Evolutionary conservation across 1,140 invertebrate genomes (phyloP).

Genomic region (Asobara japonica): DNA sequence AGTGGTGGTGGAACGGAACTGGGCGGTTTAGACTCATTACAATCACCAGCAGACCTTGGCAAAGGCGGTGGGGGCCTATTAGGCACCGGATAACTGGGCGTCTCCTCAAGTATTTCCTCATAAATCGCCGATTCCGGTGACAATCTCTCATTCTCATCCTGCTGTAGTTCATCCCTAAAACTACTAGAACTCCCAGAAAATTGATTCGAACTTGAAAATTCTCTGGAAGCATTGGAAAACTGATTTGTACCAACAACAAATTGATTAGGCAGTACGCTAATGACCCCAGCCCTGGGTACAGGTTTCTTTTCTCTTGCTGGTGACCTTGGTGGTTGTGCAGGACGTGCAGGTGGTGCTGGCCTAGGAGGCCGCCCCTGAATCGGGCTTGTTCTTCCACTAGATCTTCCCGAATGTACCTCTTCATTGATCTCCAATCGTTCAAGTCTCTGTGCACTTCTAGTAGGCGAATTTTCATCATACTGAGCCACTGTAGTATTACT

Average conservation of each 20-base stretch:
- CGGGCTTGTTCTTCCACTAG: conserved; percentile 50
- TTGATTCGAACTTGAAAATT: conserved; percentile 40
- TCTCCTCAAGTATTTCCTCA: conserved; percentile 68
- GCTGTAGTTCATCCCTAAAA: conserved; percentile 18
- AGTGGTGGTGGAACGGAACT: conserved; percentile 72
- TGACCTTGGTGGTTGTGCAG: conserved; percentile 65
- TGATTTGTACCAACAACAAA: conserved; percentile 26
- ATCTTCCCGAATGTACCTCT: conserved; percentile 44
- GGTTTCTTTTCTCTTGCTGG: conserved; percentile 48
- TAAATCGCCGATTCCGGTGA: conserved; percentile 66
- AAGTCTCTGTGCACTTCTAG: conserved; percentile 50
- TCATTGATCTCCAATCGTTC: conserved; percentile 58
- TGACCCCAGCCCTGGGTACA: conserved; percentile 58
- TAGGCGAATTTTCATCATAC: conserved; percentile 64
- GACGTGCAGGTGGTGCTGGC: conserved; percentile 69
- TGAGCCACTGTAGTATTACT: conserved; percentile 84
- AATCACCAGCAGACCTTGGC: conserved; percentile 48
- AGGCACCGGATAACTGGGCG: conserved; percentile 55
- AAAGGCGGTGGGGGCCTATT: conserved; percentile 60
- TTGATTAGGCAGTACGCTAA: conserved; percentile 51
- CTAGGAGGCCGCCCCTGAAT: conserved; percentile 51
- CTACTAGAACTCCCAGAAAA: conserved; percentile 42
- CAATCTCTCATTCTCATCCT: conserved; percentile 45
- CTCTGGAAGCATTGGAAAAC: conserved; percentile 4
- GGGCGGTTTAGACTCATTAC: conserved; percentile 57